Conservation (phyloP, 1,140 invertebrate genomes). For the Drosophila miranda region DNA sequence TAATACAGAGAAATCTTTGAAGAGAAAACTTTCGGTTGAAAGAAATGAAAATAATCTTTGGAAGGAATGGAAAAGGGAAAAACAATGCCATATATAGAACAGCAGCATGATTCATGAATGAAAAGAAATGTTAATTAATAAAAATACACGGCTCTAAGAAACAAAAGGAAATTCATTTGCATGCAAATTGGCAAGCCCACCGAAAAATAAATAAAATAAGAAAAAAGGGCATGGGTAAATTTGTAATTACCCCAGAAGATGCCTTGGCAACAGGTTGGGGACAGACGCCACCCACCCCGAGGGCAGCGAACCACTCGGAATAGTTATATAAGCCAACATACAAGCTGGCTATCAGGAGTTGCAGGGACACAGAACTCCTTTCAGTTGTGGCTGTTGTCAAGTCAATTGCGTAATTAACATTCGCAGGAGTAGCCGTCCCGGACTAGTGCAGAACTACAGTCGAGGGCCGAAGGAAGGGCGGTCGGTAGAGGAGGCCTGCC, state of each 20-base stretch:
- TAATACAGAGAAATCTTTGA: conserved; percentile 10
- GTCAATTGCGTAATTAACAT: conserved; percentile 78
- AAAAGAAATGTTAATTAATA: conserved; percentile 59
- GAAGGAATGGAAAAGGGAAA: conserved; percentile 1
- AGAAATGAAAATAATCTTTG: too few species aligned
- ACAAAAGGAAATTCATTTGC: conserved; percentile 64
- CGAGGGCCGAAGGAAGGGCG: too few species aligned
- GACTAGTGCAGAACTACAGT: conserved; percentile 4
- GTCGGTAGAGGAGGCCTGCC: too few species aligned
- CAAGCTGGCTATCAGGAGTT: conserved; percentile 5
- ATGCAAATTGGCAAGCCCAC: conserved; percentile 43
- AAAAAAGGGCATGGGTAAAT: conserved; percentile 5
- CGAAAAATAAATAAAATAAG: conserved; percentile 21
- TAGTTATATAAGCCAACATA: conserved; percentile 43
- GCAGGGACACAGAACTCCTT: conserved; percentile 16
- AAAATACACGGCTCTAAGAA: conserved; percentile 25
- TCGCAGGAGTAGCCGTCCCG: conserved; percentile 24
- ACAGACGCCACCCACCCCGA: neutral
- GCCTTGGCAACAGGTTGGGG: conserved; percentile 11
- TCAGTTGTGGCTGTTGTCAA: conserved; percentile 54
- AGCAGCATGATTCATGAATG: conserved; percentile 30
- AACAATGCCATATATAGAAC: conserved; percentile 5
- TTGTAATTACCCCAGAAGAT: conserved; percentile 24
- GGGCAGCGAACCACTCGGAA: conserved; percentile 7
- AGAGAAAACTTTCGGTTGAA: neutral